Conservation (phyloP, 1,140 invertebrate species). For the Zaprionus africanus region DNA sequence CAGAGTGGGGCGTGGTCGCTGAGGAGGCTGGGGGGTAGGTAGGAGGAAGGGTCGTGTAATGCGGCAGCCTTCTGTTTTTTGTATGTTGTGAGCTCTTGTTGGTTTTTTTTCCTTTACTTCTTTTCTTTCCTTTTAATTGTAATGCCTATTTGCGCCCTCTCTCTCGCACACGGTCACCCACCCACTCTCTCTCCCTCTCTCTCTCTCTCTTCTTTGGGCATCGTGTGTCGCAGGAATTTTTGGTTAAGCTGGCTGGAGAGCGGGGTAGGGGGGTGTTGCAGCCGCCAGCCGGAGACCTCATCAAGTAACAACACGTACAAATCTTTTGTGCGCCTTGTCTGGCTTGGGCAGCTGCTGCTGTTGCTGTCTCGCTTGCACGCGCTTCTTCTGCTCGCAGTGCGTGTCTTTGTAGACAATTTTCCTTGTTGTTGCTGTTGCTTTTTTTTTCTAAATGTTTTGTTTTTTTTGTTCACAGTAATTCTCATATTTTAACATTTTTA, state of each 20-base stretch:
- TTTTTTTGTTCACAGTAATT: constrained; percentile 39
- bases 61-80: constrained; percentile 43
- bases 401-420: constrained; percentile 62
- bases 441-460: constrained; percentile 15
- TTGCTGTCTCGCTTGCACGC: constrained; percentile 21
- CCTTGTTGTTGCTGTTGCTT: constrained; percentile 10
- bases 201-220: constrained; percentile 13
- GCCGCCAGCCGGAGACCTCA: constrained; percentile 45
- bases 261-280: constrained; percentile 1
- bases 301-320: constrained; percentile 80
- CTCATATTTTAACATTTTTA: constrained; percentile 82
- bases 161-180: constrained; percentile 9
- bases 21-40: not conserved
- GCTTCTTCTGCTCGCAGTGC: constrained; percentile 45
- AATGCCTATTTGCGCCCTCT: constrained; percentile 61
- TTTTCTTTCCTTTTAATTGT: constrained; percentile 63
- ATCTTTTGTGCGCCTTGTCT: constrained; percentile 66
- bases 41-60: constrained; percentile 36
- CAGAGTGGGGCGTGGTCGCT: not conserved
- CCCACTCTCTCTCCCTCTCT: constrained; percentile 3
- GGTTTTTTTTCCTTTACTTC: not conserved
- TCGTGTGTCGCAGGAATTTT: constrained; percentile 47
- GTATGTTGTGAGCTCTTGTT: constrained; percentile 35
- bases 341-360: constrained; percentile 22
- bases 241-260: constrained; percentile 36